Evolutionary conservation across 2,113 vertebrate species (phyloP), one percentile per base, ranked within the genome.

Genomic region (Chaetorhynchus papuensis): DNA sequence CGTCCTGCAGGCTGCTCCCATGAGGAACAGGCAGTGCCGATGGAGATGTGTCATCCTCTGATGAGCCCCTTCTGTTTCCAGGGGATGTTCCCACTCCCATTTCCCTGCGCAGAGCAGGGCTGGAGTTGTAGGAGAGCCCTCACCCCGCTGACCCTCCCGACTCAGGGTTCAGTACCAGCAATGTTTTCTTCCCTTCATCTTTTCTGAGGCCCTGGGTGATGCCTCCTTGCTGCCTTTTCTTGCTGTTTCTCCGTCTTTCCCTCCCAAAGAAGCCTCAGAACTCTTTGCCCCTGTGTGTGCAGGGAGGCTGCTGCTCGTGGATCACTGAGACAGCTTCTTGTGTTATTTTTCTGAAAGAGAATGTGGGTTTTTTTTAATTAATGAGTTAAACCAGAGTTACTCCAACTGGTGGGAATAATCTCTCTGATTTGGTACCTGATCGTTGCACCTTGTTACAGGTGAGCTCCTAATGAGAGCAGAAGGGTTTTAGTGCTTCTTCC

Each of bases 361-460:
- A 35, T 2, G 18, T 52, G 6, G 1, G n/a, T n/a, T 0, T 7
- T 30, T 53, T 77, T 21, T 53, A 45, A 2, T 2, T 15, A 17
- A 8, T 31, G 64, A 24, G 5, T 72, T 42, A 53, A 85, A 54
- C 14, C 10, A 8, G 45, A 44, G 14, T 42, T 95, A 50, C 66
- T 81, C 30, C 35, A 53, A 9, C 3, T 31, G 56, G 11, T 42
- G 59, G 27, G 33, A 65, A 37, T 24, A 63, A 63, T 30, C 33
- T 35, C 66, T 82, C 39, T 83, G 71, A 59, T 66, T 33, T 75
- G 53, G 31, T 49, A 63, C 39, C 45, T 72, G 41, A n/a, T 13
- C 3, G 11, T 11, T 60, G 50, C 44, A 54, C 52, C n/a, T 44
- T 37, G 24, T 33, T 86, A 44, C 37, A 56, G 31, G 22, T 50